These are phyloP conservation scores for Melanotaenia trifasciata DNA, from an alignment of 2,797 vertebrate species.

Conservation along the genomic window DNA sequence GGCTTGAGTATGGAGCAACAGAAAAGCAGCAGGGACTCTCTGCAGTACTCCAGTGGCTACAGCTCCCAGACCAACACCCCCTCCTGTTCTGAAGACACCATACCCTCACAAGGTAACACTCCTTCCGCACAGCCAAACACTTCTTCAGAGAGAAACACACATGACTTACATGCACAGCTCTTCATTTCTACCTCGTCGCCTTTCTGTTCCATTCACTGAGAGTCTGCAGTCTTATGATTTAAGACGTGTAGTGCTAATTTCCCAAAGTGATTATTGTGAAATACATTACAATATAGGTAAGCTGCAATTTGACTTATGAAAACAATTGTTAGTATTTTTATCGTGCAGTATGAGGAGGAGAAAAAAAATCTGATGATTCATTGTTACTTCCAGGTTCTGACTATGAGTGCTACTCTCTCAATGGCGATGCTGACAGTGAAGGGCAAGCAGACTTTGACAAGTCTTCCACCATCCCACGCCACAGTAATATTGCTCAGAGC, in stretches of 20 bases:
- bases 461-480: constrained; percentile 96
- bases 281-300: neutral
- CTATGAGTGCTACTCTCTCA: constrained; percentile 97
- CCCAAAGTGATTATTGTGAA: neutral
- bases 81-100: constrained; percentile 97
- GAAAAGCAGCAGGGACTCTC: constrained; percentile 96
- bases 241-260: neutral
- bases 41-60: constrained; percentile 97
- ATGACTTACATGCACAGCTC: neutral
- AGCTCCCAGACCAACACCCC: constrained; percentile 98
- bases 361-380: constrained; percentile 19
- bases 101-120: constrained; percentile 93
- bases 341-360: neutral
- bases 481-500: constrained; percentile 97
- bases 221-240: neutral
- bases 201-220: constrained; percentile 5
- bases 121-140: neutral
- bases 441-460: constrained; percentile 93
- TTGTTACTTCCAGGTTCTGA: constrained; percentile 87
- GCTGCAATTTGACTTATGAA: constrained; percentile 20
- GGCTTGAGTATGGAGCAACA: constrained; percentile 97
- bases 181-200: neutral
- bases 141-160: neutral
- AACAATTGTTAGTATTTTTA: constrained; percentile 19
- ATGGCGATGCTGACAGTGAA: constrained; percentile 90